phyloP scores from a whole-genome alignment of 2,797 vertebrate species.

The Zenarchopterus dispar region DNA sequence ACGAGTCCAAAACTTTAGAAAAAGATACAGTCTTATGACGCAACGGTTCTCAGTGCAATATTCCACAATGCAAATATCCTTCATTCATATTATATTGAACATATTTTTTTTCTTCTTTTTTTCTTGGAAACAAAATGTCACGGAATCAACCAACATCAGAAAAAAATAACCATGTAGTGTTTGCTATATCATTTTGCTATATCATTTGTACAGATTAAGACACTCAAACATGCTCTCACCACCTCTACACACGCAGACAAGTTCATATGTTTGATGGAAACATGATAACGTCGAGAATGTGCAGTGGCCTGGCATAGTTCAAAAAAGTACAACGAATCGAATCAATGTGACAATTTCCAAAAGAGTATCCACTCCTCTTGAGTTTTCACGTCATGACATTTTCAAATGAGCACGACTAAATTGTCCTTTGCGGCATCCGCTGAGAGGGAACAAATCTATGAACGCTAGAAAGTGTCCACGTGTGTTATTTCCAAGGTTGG shows the following conservation, averaged over 20 bases:
- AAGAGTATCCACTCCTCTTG: constrained; percentile 56
- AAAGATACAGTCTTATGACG: constrained; percentile 88
- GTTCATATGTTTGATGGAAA: constrained; percentile 50
- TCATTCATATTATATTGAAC: constrained; percentile 80
- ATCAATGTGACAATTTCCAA: constrained; percentile 54
- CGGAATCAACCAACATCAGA: constrained; percentile 75
- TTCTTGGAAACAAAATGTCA: constrained; percentile 60
- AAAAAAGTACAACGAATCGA: constrained; percentile 57
- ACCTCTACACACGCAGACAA: constrained; percentile 55
- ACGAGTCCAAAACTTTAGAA: constrained; percentile 88
- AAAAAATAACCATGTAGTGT: constrained; percentile 48
- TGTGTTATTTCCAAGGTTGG: constrained; percentile 61
- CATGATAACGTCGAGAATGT: constrained; percentile 47
- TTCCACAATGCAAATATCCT: constrained; percentile 87
- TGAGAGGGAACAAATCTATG: constrained; percentile 24
- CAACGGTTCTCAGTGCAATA: constrained; percentile 88
- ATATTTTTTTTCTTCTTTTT: constrained; percentile 49
- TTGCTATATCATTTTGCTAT: constrained; percentile 64
- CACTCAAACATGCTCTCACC: constrained; percentile 62
- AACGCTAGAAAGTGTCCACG: constrained; percentile 52
- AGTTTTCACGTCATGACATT: constrained; percentile 52
- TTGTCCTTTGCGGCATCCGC: constrained; percentile 56
- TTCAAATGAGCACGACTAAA: constrained; percentile 39
- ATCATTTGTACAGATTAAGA: constrained; percentile 76
- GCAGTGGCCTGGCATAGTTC: constrained; percentile 64